phyloP scores from a whole-genome alignment of 2,888 invertebrate genomes.

The Trichopria drosophilae region DNA sequence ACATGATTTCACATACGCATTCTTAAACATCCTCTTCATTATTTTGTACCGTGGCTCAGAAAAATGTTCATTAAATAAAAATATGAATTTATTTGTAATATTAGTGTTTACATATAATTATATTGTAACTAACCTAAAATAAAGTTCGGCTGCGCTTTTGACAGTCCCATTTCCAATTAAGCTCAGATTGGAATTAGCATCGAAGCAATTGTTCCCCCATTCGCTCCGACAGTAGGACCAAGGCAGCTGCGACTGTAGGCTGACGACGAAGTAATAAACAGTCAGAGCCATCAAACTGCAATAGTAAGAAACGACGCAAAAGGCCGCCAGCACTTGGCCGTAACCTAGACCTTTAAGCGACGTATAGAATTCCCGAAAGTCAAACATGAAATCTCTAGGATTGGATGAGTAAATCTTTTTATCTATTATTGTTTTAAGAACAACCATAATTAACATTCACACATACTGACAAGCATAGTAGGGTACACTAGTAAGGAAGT shows the following conservation, averaged over 20 bases:
- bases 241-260: slow-evolving; percentile 58
- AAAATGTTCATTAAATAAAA: no score
- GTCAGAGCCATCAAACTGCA: slow-evolving; percentile 60
- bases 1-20: no score
- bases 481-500: no score
- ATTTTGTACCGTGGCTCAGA: no score
- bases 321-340: slow-evolving; percentile 58
- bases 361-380: not conserved
- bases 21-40: no score
- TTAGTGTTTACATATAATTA: not conserved
- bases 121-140: slow-evolving; percentile 41
- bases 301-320: slow-evolving; percentile 59
- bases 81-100: not conserved
- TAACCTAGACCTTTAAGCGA: slow-evolving; percentile 57
- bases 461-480: no score
- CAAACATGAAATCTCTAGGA: not conserved
- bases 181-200: slow-evolving; percentile 25
- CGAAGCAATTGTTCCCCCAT: slow-evolving; percentile 49
- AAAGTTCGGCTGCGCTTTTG: slow-evolving; percentile 46
- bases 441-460: no score
- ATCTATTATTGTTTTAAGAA: no score
- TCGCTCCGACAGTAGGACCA: slow-evolving; percentile 58
- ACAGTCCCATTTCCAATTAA: slow-evolving; percentile 10
- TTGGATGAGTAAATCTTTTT: not conserved
- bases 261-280: slow-evolving; percentile 58